phyloP scores from a whole-genome alignment of 2,888 invertebrate genomes.

The Tinea pellionella region DNA sequence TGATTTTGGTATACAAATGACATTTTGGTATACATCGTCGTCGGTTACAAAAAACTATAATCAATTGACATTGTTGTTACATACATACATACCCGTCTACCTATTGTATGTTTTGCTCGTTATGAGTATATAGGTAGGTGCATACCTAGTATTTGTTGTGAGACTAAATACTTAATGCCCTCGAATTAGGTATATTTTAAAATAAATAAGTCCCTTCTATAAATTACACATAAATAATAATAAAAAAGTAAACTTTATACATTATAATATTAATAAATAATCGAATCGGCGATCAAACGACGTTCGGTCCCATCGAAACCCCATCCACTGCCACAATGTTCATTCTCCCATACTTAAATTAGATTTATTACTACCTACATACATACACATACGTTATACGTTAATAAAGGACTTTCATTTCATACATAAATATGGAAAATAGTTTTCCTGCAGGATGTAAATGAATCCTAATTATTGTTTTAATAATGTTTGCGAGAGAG shows the following conservation, averaged over 20 bases:
- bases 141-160: slow-evolving; percentile 68
- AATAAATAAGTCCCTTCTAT: slow-evolving; percentile 59
- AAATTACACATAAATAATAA: slow-evolving; percentile 59
- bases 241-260: slow-evolving; percentile 55
- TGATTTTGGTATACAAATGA: slow-evolving; percentile 60
- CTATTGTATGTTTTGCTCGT: no score
- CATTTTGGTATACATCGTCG: slow-evolving; percentile 16
- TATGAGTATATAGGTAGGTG: no score
- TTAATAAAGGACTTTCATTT: no score
- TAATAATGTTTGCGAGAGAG: no score
- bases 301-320: slow-evolving; percentile 45
- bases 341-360: not conserved
- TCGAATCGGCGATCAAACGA: no score
- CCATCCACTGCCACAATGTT: slow-evolving; percentile 23
- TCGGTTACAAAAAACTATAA: no score
- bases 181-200: slow-evolving; percentile 31
- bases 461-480: no score
- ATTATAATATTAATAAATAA: slow-evolving; percentile 39
- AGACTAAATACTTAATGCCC: slow-evolving; percentile 53
- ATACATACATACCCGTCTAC: no score
- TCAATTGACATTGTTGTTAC: no score
- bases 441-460: no score
- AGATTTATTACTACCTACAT: not conserved
- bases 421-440: no score
- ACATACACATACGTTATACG: no score